Evolutionary conservation across 2,888 invertebrate species (phyloP).

Genomic region (Hydrotaea diabolus): DNA sequence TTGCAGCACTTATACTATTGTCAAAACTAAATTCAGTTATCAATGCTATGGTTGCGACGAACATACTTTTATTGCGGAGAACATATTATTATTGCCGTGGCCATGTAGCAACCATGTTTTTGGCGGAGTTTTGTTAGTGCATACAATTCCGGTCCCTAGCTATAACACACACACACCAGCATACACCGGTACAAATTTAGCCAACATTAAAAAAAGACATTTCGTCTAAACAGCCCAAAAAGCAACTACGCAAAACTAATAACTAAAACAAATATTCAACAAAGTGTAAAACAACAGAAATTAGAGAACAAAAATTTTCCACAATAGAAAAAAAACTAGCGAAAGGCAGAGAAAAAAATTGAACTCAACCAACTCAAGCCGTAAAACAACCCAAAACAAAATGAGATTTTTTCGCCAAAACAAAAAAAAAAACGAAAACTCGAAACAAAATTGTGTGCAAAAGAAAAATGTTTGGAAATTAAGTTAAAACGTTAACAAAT

Average conservation of each 20-base stretch:
- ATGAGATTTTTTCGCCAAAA: too few species aligned
- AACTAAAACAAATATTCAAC: constrained; percentile 61
- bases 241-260: constrained; percentile 39
- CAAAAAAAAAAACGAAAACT: too few species aligned
- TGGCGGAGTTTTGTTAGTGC: too few species aligned
- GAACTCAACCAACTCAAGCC: too few species aligned
- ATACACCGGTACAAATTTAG: constrained; percentile 44
- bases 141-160: too few species aligned
- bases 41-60: too few species aligned
- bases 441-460: constrained; percentile 41
- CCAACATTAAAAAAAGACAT: constrained; percentile 54
- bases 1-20: too few species aligned
- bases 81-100: too few species aligned
- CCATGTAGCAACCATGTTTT: too few species aligned
- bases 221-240: constrained; percentile 1
- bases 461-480: constrained; percentile 52
- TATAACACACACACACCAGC: not conserved
- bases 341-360: not conserved
- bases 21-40: too few species aligned
- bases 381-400: constrained; percentile 34
- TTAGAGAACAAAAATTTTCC: constrained; percentile 34
- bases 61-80: too few species aligned
- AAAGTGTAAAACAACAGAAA: constrained; percentile 47
- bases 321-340: constrained; percentile 19
- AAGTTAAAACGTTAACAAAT: constrained; percentile 59